Conservation (phyloP, 1,140 invertebrate genomes). For the Musca domestica region DNA sequence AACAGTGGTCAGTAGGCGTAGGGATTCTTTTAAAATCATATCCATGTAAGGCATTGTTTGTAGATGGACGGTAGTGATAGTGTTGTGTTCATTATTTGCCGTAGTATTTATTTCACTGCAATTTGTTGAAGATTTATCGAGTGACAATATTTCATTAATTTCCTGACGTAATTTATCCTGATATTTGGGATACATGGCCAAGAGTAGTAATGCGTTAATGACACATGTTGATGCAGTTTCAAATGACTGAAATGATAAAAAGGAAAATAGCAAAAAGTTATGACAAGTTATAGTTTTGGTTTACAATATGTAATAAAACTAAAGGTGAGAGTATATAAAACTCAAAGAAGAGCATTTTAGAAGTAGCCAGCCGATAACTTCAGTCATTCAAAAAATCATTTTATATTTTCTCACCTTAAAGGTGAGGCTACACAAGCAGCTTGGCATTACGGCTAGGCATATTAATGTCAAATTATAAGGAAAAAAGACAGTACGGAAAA, state of each 20-base stretch:
- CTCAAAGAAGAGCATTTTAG: background rate
- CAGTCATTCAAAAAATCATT: no score
- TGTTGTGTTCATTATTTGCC: background rate
- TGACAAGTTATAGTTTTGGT: no score
- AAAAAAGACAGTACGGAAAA: no score
- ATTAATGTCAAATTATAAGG: no score
- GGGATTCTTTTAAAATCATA: constrained; percentile 43
- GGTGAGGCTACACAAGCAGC: no score
- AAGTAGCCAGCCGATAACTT: no score
- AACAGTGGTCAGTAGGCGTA: constrained; percentile 45
- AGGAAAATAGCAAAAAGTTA: no score
- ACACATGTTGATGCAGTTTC: constrained; percentile 51
- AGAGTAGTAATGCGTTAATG: constrained; percentile 41
- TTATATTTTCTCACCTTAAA: no score
- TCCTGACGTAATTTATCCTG: constrained; percentile 41
- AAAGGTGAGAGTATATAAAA: background rate
- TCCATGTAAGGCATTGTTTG: constrained; percentile 45
- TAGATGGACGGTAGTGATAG: constrained; percentile 34
- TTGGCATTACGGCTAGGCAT: no score
- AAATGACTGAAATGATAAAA: constrained; percentile 37
- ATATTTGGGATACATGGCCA: constrained; percentile 40
- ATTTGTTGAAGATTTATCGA: background rate
- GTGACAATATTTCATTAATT: constrained; percentile 28
- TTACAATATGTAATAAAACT: constrained; percentile 1
- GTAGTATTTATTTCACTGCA: background rate